Base-by-base conservation (phyloP, 2,888 invertebrate genomes). In the Yponomeuta plumbellus region DNA sequence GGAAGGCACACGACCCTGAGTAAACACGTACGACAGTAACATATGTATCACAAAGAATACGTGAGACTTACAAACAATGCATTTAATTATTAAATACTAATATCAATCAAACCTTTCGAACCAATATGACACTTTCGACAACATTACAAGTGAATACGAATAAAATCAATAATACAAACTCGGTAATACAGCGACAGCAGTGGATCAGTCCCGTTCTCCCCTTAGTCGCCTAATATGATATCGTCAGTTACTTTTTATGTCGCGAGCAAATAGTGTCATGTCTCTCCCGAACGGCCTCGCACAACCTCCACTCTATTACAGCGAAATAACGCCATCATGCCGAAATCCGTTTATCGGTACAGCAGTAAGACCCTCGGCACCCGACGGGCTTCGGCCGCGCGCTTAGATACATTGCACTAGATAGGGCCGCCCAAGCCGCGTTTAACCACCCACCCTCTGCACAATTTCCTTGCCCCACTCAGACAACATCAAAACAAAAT, bases 261-360 rank as follows among this genome's bases (percentile, higher is more conserved):
- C 78, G 76, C 81, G 85, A 83, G 81, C 85, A 84, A 88, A 88
- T 88, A 85, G 87, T 84, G 79, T 85, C 86, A 82, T 64, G 61
- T 64, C 61, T 34, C 22, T 79, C 77, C 80, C 80, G 80, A 83
- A 84, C 80, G 81, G 78, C 80, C 84, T 81, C 77, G 78, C 82
- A 81, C 81, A 84, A 85, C 84, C 83, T 83, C 84, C 85, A 84
- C 84, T 84, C 83, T 84, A 85, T 85, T 86, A 84, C 79, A 74
- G 71, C 75, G 79, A 80, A 79, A 84, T 84, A 85, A 81, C 81
- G 76, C 79, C 77, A 77, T 75, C 79, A 80, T 81, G 76, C 79
- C 81, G 77, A 84, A 85, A 88, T 86, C 85, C 85, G 83, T 86
- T 88, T 86, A 88, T 86, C 84, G 81, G 77, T 76, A 77, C 77